These are phyloP conservation scores for Pterocles burchelli DNA, from an alignment of 2,113 vertebrate species.

Conservation along the genomic window DNA sequence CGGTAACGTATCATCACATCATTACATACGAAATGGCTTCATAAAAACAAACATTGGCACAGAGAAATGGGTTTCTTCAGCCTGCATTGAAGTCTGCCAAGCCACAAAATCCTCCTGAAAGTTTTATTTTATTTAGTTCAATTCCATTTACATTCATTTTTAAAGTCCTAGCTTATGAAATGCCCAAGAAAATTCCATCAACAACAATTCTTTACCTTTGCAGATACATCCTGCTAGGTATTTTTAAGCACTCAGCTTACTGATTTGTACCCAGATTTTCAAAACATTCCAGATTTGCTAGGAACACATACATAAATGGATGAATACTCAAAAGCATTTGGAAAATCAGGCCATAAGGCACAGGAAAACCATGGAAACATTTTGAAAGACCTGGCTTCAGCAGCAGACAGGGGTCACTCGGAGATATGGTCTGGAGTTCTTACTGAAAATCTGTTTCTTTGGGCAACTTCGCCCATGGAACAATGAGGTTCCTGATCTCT, in stretches of 20 bases:
- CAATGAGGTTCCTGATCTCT: background rate
- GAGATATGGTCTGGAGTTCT: background rate
- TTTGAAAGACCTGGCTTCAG: background rate
- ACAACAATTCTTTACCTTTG: background rate
- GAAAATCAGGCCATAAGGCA: background rate
- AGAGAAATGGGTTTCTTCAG: background rate
- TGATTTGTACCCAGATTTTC: background rate
- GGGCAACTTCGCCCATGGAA: background rate
- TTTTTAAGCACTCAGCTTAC: background rate
- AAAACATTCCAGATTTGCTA: background rate
- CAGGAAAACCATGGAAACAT: background rate
- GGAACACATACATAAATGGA: background rate
- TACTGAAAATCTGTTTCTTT: background rate
- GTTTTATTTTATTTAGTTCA: background rate
- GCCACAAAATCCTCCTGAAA: background rate
- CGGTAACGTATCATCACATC: conserved; percentile 56
- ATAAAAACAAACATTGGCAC: conserved; percentile 8
- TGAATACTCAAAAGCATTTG: background rate
- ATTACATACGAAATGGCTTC: conserved; percentile 47
- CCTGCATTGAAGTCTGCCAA: background rate
- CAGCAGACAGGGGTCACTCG: background rate
- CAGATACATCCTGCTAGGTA: background rate
- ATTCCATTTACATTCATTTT: background rate
- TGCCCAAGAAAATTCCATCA: background rate
- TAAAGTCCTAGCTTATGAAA: background rate